These are phyloP conservation scores for Rissa tridactyla DNA, from an alignment of 2,113 vertebrate genomes.

Conservation along the genomic window DNA sequence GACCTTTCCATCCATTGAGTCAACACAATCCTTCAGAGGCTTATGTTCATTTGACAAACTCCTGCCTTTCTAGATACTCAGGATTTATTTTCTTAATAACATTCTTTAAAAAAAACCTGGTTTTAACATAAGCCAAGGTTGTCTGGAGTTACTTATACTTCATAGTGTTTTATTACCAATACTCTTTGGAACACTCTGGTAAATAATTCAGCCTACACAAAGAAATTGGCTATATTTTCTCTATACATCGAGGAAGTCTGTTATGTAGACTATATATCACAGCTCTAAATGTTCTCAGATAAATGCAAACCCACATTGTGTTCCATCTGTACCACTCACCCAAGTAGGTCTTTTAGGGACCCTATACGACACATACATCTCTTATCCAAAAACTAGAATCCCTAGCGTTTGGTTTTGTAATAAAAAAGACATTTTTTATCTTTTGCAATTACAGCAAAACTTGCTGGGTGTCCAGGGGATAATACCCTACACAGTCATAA, in stretches of 20 bases:
- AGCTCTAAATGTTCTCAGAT: constrained; percentile 47
- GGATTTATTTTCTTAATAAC: constrained; percentile 67
- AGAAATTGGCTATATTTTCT: constrained; percentile 62
- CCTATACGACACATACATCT: neutral
- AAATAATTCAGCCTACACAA: constrained; percentile 66
- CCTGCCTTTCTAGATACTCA: constrained; percentile 3
- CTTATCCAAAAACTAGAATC: constrained; percentile 12
- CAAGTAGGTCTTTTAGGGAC: neutral
- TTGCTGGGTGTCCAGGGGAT: neutral
- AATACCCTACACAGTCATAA: neutral
- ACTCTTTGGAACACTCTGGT: constrained; percentile 50
- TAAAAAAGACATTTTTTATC: constrained; percentile 15
- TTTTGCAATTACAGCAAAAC: constrained; percentile 28
- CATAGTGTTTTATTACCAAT: constrained; percentile 59
- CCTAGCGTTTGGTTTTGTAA: neutral
- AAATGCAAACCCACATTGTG: constrained; percentile 27
- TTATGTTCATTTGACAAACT: constrained; percentile 33
- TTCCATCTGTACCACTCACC: constrained; percentile 35
- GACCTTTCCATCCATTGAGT: constrained; percentile 13
- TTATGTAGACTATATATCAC: constrained; percentile 14
- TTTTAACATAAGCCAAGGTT: constrained; percentile 52
- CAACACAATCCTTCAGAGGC: neutral
- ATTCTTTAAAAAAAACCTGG: neutral
- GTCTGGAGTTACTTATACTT: constrained; percentile 56
- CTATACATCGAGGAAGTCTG: constrained; percentile 37